Percentiles rank a stretch among this genome's conserved stretches.
phyloP scores from a whole-genome alignment of 1,140 invertebrate species.

The Papilio xuthus region DNA sequence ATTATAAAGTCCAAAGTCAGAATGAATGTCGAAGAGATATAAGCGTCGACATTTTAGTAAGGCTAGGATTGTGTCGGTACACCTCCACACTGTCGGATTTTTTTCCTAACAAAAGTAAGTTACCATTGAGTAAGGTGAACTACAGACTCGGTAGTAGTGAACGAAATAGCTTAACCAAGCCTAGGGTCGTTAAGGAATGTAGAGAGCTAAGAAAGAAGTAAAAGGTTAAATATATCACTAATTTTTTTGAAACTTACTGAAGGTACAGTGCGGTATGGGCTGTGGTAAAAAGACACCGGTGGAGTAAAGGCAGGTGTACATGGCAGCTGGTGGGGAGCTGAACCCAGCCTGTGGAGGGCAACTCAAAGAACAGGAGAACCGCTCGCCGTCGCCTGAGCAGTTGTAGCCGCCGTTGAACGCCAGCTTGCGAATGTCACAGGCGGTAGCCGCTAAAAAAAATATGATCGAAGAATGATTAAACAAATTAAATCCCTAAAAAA shows the following conservation, averaged over 20 bases:
- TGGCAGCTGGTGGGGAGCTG: constrained; percentile 82
- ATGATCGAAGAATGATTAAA: constrained; percentile 20
- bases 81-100: too few species aligned
- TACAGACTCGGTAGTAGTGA: background rate
- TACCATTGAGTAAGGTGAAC: background rate
- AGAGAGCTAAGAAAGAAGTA: background rate
- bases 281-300: constrained; percentile 86
- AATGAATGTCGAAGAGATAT: too few species aligned
- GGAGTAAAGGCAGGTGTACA: constrained; percentile 87
- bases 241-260: constrained; percentile 78
- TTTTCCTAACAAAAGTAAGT: too few species aligned
- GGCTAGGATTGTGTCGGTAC: too few species aligned
- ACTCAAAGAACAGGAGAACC: constrained; percentile 84
- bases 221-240: too few species aligned
- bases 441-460: constrained; percentile 78
- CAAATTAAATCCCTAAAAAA: background rate
- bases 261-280: constrained; percentile 88
- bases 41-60: too few species aligned
- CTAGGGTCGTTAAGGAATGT: background rate
- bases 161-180: background rate
- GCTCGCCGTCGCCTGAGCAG: constrained; percentile 83
- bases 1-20: too few species aligned
- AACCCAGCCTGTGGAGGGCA: constrained; percentile 86
- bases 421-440: constrained; percentile 83
- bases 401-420: constrained; percentile 89